Conservation (phyloP, 2,797 vertebrate genomes). For the Artibeus lituratus region DNA sequence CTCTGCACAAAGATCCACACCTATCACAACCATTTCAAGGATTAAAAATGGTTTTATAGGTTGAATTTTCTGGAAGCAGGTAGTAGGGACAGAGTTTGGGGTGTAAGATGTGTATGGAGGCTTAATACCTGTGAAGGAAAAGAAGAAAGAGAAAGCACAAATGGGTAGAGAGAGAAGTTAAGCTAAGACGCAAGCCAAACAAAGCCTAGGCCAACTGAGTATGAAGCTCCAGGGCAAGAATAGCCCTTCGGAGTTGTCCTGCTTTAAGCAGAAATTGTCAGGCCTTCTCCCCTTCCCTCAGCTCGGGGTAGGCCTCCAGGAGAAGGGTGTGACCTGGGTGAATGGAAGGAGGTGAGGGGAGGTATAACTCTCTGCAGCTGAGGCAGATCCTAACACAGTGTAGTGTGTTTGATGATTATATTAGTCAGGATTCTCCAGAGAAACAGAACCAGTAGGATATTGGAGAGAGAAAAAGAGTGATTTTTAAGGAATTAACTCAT, state of each 20-base stretch:
- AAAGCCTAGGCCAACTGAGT: not conserved
- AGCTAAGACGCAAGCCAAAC: not conserved
- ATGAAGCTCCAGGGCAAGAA: not conserved
- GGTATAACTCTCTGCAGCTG: not conserved
- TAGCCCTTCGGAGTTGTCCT: not conserved
- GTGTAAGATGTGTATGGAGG: not conserved
- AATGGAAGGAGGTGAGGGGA: too few relatives aligned
- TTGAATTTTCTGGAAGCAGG: not conserved
- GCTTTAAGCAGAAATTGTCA: not conserved
- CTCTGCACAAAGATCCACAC: not conserved
- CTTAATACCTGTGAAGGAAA: not conserved
- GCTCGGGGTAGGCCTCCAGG: not conserved
- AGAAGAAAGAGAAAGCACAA: not conserved
- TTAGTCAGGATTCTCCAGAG: not conserved
- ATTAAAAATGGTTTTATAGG: not conserved
- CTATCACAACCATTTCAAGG: not conserved
- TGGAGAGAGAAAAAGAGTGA: not conserved
- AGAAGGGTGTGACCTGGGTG: not conserved
- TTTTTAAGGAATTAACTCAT: not conserved
- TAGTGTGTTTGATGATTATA: not conserved
- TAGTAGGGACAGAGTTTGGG: not conserved
- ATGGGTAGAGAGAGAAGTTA: not conserved
- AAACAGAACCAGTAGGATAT: not conserved
- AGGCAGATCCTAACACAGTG: not conserved
- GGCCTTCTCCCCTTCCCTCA: not conserved